Evolutionary conservation across 2,888 invertebrate species (phyloP).

Genomic region (Chesias legatella): DNA sequence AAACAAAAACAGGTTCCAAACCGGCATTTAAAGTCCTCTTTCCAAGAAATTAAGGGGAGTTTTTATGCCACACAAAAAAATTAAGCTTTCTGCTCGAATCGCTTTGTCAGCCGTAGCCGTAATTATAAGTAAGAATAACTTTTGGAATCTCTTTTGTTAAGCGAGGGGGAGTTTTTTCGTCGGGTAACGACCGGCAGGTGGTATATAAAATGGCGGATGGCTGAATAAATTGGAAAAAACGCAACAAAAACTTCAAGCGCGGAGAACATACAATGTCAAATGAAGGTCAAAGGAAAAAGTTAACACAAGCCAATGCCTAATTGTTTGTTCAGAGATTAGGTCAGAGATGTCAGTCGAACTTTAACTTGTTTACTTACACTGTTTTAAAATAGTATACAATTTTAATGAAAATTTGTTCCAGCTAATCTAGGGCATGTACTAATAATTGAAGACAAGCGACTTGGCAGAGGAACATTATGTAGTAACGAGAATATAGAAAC

Average conservation of each 20-base stretch:
- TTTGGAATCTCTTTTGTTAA: conserved; percentile 72
- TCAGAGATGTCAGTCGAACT: no score
- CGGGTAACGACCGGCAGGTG: conserved; percentile 78
- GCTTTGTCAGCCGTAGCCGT: conserved; percentile 66
- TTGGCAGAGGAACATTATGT: no score
- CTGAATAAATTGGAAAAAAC: conserved; percentile 61
- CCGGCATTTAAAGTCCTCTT: conserved; percentile 53
- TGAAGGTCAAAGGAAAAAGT: conserved; percentile 51
- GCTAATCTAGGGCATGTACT: no score
- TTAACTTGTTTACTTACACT: no score
- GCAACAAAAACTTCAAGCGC: conserved; percentile 61
- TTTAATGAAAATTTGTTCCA: no score
- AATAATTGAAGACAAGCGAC: no score
- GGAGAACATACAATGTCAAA: conserved; percentile 60
- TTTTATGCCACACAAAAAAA: conserved; percentile 64
- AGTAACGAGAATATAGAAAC: no score
- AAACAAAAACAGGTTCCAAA: conserved; percentile 50
- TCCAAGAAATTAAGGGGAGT: conserved; percentile 54
- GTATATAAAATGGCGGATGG: conserved; percentile 66
- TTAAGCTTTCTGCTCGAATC: conserved; percentile 57
- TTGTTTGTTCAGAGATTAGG: not conserved
- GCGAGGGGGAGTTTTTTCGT: conserved; percentile 70
- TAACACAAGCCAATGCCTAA: not conserved
- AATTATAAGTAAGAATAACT: conserved; percentile 77
- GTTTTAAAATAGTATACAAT: no score